Percentiles rank a stretch among this genome's conserved stretches.
phyloP scores from a whole-genome alignment of 2,888 invertebrate species.

The Spatulosminthurus flaviceps region DNA sequence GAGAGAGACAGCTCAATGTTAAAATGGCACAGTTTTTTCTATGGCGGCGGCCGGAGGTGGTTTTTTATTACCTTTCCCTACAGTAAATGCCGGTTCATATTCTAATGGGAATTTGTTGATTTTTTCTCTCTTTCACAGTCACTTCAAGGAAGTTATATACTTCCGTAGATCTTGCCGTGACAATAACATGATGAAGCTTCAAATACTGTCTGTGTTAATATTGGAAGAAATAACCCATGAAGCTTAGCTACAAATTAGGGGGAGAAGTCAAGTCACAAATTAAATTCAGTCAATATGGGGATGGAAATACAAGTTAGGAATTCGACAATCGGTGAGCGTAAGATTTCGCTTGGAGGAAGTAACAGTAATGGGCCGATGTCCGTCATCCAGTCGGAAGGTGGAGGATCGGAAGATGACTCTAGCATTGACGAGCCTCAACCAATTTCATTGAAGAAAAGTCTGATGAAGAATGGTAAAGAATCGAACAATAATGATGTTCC shows the following conservation, averaged over 20 bases:
- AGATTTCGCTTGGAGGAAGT: constrained; percentile 16
- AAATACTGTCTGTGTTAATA: neutral
- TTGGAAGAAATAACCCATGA: neutral
- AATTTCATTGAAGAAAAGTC: constrained; percentile 61
- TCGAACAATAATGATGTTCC: constrained; percentile 55
- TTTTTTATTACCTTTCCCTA: too few relatives aligned
- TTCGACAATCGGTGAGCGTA: constrained; percentile 29
- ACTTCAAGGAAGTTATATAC: too few relatives aligned
- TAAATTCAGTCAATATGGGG: neutral
- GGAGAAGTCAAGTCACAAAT: constrained; percentile 4
- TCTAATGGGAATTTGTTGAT: too few relatives aligned
- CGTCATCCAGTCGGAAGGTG: constrained; percentile 19
- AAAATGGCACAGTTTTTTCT: too few relatives aligned
- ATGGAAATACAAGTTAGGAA: constrained; percentile 60
- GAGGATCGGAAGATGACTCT: constrained; percentile 52
- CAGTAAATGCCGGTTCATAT: too few relatives aligned
- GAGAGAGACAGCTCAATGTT: too few relatives aligned
- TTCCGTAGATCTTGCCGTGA: too few relatives aligned
- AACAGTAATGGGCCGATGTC: constrained; percentile 21
- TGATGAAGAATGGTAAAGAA: constrained; percentile 54
- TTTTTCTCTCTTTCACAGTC: too few relatives aligned
- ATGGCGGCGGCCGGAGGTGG: too few relatives aligned
- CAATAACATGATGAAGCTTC: neutral
- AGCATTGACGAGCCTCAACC: constrained; percentile 56
- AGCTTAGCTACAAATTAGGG: neutral